These are phyloP conservation scores for Drosophila picticornis DNA, from an alignment of 2,888 invertebrate species.

Conservation along the genomic window DNA sequence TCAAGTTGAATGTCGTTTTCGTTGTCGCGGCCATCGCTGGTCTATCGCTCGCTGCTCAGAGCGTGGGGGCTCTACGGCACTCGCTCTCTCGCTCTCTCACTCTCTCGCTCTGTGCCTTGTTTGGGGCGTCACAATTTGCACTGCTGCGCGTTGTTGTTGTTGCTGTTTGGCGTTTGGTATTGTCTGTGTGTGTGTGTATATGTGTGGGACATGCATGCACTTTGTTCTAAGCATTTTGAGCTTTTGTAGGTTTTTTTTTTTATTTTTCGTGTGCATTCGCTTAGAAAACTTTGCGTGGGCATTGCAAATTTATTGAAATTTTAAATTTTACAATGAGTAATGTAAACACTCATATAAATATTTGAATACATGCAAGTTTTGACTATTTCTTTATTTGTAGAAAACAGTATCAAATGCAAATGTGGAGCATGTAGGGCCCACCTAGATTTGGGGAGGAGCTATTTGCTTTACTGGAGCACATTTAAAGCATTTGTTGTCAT, in stretches of 20 bases:
- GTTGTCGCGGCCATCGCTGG: conserved; percentile 47
- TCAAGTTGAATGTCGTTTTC: conserved; percentile 81
- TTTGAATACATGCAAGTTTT: conserved; percentile 23
- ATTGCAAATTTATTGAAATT: conserved; percentile 44
- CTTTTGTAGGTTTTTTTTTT: conserved; percentile 37
- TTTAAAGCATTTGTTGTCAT: not conserved
- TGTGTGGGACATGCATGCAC: conserved; percentile 42
- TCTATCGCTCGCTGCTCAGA: conserved; percentile 21
- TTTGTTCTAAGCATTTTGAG: conserved; percentile 58
- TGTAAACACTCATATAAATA: conserved; percentile 31
- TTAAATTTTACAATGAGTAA: conserved; percentile 48
- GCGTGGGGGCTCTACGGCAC: conserved; percentile 10
- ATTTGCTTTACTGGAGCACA: not conserved
- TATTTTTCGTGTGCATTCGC: conserved; percentile 47
- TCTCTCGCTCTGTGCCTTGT: conserved; percentile 17
- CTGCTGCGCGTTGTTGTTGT: conserved; percentile 42
- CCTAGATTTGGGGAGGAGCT: not conserved
- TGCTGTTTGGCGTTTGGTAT: conserved; percentile 17
- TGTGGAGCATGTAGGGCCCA: not conserved
- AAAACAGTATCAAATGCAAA: not conserved
- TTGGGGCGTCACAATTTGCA: conserved; percentile 68
- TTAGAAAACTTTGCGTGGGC: conserved; percentile 46
- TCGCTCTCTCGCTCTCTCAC: conserved; percentile 23
- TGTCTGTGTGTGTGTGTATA: conserved; percentile 9
- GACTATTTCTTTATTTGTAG: not conserved